Conservation (phyloP, 2,797 vertebrate genomes). For the Urosaurus nigricauda region DNA sequence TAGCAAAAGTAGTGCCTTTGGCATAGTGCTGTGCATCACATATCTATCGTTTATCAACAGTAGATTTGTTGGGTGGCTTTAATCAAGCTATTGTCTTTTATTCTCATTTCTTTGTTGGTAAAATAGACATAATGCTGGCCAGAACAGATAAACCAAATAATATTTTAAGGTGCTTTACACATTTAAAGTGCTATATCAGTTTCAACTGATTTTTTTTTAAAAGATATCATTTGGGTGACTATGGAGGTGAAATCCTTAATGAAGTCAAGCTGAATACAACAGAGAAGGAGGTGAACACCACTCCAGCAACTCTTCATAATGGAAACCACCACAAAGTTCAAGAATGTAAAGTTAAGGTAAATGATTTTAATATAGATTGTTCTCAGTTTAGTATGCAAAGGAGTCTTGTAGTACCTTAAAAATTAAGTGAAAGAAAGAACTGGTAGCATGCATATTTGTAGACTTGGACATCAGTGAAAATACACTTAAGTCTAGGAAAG, state of each 20-base stretch:
- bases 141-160: not conserved
- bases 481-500: too few species aligned
- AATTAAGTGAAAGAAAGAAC: too few species aligned
- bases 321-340: slow-evolving; percentile 87
- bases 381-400: not conserved
- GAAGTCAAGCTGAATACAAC: slow-evolving; percentile 88
- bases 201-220: slow-evolving; percentile 30
- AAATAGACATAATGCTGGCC: not conserved
- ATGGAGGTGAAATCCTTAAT: slow-evolving; percentile 90
- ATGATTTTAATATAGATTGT: not conserved
- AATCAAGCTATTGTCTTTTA: not conserved
- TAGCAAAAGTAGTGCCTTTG: not conserved
- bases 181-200: not conserved
- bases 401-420: too few species aligned
- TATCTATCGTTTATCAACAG: not conserved
- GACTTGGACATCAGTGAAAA: too few species aligned
- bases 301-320: slow-evolving; percentile 84
- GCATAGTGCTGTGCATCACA: not conserved
- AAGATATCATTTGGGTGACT: slow-evolving; percentile 92
- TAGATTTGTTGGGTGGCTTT: not conserved
- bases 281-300: slow-evolving; percentile 85
- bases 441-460: too few species aligned
- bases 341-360: slow-evolving; percentile 91
- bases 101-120: not conserved
- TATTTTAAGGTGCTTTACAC: not conserved